Evolutionary conservation across 2,113 vertebrate genomes (phyloP).

Genomic region (Anser cygnoides): DNA sequence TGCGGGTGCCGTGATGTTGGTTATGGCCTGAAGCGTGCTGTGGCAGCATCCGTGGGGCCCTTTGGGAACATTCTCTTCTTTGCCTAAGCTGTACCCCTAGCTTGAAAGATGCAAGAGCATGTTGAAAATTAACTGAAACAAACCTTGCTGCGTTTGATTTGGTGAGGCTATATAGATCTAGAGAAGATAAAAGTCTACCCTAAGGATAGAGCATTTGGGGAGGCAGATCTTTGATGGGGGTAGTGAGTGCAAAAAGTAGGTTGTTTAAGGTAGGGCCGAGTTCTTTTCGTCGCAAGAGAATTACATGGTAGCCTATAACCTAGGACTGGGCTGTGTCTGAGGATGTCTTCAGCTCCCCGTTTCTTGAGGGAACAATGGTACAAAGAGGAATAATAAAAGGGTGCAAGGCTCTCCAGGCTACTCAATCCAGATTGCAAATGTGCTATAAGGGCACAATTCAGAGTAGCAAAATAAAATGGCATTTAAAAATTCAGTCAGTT

Average conservation of each 20-base stretch:
- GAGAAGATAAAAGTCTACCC: background rate
- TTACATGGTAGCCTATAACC: background rate
- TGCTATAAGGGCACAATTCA: background rate
- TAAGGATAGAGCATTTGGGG: background rate
- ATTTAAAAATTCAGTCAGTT: background rate
- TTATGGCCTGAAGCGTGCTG: background rate
- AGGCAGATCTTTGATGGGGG: background rate
- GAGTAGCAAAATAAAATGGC: background rate
- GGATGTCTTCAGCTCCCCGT: background rate
- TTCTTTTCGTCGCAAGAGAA: background rate
- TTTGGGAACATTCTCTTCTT: background rate
- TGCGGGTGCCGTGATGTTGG: background rate
- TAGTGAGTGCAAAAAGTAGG: background rate
- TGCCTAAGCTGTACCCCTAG: background rate
- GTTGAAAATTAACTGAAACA: background rate
- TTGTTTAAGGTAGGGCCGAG: background rate
- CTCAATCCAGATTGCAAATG: background rate
- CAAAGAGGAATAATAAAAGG: background rate
- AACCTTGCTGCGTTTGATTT: background rate
- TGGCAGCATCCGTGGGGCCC: too few species aligned
- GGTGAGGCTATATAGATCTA: background rate
- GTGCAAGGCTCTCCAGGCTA: background rate
- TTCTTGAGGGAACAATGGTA: background rate
- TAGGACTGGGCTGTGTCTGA: background rate
- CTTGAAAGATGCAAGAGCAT: background rate